Conservation (phyloP, 2,113 vertebrate genomes). For the Vidua chalybeata region DNA sequence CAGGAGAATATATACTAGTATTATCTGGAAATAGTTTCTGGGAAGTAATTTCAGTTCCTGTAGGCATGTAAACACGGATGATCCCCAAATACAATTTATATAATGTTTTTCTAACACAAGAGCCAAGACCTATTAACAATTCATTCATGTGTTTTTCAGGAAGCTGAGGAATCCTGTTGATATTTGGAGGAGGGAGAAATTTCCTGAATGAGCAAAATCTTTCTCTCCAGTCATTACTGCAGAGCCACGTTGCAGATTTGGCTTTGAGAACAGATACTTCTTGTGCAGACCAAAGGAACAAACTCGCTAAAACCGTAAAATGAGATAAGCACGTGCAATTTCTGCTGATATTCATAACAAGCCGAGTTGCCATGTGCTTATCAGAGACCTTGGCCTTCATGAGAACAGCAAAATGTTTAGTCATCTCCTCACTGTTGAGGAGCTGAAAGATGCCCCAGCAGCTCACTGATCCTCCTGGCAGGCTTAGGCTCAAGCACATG, state of each 20-base stretch:
- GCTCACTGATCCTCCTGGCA: background rate
- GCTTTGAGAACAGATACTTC: conserved; percentile 23
- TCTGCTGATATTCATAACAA: background rate
- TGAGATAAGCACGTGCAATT: background rate
- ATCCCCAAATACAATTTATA: background rate
- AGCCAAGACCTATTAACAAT: background rate
- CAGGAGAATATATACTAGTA: background rate
- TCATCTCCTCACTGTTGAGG: background rate
- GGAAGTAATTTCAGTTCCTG: background rate
- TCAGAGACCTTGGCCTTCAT: background rate
- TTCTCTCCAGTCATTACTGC: background rate
- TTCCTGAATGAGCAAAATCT: conserved; percentile 16
- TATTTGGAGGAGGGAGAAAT: background rate
- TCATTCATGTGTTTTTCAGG: background rate
- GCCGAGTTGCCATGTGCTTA: background rate
- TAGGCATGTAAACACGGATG: background rate
- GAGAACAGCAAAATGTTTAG: conserved; percentile 13
- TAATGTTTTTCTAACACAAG: background rate
- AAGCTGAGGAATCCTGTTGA: conserved; percentile 10
- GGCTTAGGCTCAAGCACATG: background rate
- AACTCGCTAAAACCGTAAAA: background rate
- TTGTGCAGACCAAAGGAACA: conserved; percentile 15
- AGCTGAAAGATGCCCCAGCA: background rate
- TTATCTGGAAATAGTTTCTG: background rate
- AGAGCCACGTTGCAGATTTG: background rate